A percentile compares a stretch with the other conserved stretches of the same genome.
These are phyloP conservation scores for Aulostomus chinensis DNA, from an alignment of 2,797 vertebrate genomes.

Conservation along the genomic window DNA sequence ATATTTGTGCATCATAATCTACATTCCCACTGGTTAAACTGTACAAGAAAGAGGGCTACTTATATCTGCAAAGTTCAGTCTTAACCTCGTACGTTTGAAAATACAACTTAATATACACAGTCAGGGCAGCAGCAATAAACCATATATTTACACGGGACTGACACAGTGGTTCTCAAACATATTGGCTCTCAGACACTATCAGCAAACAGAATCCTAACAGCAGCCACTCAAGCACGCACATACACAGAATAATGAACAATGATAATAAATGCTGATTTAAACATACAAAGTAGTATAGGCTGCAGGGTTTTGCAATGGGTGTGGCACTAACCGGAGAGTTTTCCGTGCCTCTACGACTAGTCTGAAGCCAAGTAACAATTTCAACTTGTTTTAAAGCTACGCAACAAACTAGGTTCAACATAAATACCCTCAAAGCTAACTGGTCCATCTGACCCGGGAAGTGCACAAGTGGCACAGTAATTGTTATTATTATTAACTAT, in stretches of 20 bases:
- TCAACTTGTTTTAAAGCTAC: slow-evolving; percentile 21
- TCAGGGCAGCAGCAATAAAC: slow-evolving; percentile 45
- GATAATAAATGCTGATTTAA: slow-evolving; percentile 19
- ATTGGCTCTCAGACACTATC: slow-evolving; percentile 46
- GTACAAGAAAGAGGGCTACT: slow-evolving; percentile 42
- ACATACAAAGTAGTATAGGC: slow-evolving; percentile 20
- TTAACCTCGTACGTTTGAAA: slow-evolving; percentile 47
- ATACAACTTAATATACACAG: slow-evolving; percentile 34
- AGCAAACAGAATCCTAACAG: slow-evolving; percentile 26
- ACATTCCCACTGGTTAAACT: slow-evolving; percentile 23
- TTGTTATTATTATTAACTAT: too few species aligned
- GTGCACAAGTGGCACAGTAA: slow-evolving; percentile 22
- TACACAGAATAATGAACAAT: slow-evolving; percentile 25
- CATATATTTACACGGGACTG: slow-evolving; percentile 35
- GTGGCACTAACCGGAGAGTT: slow-evolving; percentile 9
- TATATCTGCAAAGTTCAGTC: slow-evolving; percentile 32
- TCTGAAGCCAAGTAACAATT: slow-evolving; percentile 22
- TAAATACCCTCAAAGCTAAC: slow-evolving; percentile 4
- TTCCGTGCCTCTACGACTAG: slow-evolving; percentile 3
- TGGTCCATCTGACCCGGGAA: slow-evolving; percentile 6
- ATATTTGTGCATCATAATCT: slow-evolving; percentile 18
- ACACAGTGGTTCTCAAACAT: slow-evolving; percentile 41
- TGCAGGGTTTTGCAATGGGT: slow-evolving; percentile 4
- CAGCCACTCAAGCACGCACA: slow-evolving; percentile 20
- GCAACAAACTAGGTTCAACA: slow-evolving; percentile 11